Percentiles rank a stretch among this genome's conserved stretches.
Conservation (phyloP, 2,888 invertebrate species). For the Monoplex corrugatus region DNA sequence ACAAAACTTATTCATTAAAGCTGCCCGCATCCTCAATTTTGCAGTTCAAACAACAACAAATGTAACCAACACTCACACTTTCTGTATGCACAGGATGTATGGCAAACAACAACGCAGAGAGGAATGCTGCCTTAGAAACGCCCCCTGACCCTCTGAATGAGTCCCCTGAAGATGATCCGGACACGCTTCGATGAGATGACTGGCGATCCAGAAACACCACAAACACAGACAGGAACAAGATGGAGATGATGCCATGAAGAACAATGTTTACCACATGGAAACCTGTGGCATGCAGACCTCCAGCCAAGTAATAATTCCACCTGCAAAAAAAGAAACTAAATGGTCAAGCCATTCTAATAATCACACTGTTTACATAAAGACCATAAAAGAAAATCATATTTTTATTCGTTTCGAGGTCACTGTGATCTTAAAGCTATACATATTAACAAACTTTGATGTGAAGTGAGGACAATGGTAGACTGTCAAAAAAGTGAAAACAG, state of each 20-base stretch:
- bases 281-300: slow-evolving; percentile 83
- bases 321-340: slow-evolving; percentile 73
- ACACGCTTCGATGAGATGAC: background rate
- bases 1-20: too few relatives aligned
- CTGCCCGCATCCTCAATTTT: too few relatives aligned
- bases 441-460: too few relatives aligned
- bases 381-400: too few relatives aligned
- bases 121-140: slow-evolving; percentile 81
- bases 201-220: slow-evolving; percentile 72
- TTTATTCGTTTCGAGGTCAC: too few relatives aligned
- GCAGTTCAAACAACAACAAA: too few relatives aligned
- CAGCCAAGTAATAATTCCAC: slow-evolving; percentile 85
- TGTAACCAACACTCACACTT: slow-evolving; percentile 88
- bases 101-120: slow-evolving; percentile 90
- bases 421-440: too few relatives aligned
- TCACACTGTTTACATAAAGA: too few relatives aligned
- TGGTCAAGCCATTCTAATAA: too few relatives aligned
- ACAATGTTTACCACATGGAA: slow-evolving; percentile 90
- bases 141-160: slow-evolving; percentile 40
- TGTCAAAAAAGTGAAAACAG: too few relatives aligned
- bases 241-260: slow-evolving; percentile 87
- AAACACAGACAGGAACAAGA: slow-evolving; percentile 83
- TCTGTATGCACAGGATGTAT: slow-evolving; percentile 97
- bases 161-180: background rate
- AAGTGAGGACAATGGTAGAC: too few relatives aligned